Evolutionary conservation across 2,113 vertebrate genomes (phyloP).

Genomic region (Cryptomyrus ogoouensis): DNA sequence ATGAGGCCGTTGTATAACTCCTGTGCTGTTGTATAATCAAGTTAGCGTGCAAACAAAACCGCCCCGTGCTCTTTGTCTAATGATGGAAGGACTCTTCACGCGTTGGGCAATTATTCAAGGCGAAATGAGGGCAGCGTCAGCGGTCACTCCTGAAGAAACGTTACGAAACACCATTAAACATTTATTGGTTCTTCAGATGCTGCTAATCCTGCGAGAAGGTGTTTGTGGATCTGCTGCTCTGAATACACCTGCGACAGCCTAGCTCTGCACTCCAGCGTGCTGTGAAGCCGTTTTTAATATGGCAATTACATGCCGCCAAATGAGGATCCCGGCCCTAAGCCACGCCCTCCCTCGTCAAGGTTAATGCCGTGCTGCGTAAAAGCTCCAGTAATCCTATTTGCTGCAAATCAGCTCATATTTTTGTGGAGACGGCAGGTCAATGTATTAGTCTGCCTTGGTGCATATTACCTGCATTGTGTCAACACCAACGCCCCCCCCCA

Average conservation of each 20-base stretch:
- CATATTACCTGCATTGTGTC: neutral
- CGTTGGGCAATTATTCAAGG: neutral
- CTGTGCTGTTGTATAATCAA: constrained; percentile 1
- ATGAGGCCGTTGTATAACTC: neutral
- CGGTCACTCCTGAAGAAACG: neutral
- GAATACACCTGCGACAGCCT: neutral
- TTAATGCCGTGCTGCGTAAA: constrained; percentile 19
- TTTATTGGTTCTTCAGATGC: neutral
- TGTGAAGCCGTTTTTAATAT: neutral
- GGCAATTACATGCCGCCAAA: neutral
- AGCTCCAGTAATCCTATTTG: constrained; percentile 30
- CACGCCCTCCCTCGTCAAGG: neutral
- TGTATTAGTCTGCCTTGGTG: constrained; percentile 14
- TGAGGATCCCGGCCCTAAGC: neutral
- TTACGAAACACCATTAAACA: neutral
- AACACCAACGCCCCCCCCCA: neutral
- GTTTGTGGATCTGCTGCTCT: neutral
- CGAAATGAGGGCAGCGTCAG: neutral
- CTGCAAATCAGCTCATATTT: constrained; percentile 17
- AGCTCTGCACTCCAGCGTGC: neutral
- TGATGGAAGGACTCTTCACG: neutral
- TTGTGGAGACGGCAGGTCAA: constrained; percentile 9
- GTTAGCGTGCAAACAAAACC: neutral
- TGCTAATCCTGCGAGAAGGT: neutral
- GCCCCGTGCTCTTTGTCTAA: neutral